A percentile compares a stretch with the other conserved stretches of the same genome.
These are phyloP conservation scores for Aplochiton taeniatus DNA, from an alignment of 2,797 vertebrate species.

Conservation along the genomic window DNA sequence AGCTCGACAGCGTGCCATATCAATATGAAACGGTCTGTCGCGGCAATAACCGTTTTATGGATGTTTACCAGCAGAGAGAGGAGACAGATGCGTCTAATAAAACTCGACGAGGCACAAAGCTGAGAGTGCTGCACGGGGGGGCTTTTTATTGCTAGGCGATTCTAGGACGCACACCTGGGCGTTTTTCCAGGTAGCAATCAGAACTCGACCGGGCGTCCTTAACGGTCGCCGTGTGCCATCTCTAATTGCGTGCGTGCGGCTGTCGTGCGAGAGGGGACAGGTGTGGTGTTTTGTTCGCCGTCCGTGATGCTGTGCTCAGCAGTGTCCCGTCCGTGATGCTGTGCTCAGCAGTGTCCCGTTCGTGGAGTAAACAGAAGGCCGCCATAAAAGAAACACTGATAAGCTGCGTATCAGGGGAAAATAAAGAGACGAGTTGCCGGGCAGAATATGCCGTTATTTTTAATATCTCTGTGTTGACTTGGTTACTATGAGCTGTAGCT, in stretches of 20 bases:
- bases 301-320: no score
- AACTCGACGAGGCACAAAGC: constrained; percentile 28
- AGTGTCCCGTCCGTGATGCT: no score
- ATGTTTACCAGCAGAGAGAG: constrained; percentile 12
- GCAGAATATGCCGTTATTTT: no score
- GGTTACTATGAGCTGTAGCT: no score
- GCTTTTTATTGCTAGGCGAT: constrained; percentile 51
- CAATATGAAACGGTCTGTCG: constrained; percentile 34
- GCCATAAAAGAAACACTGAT: background rate
- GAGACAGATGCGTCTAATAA: constrained; percentile 31
- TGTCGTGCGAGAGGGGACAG: constrained; percentile 37
- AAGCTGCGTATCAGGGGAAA: no score
- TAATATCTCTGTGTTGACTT: no score
- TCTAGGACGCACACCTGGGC: constrained; percentile 46
- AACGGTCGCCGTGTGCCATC: constrained; percentile 10
- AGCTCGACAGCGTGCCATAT: background rate
- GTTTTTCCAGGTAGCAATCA: constrained; percentile 51
- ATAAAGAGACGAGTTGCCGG: no score
- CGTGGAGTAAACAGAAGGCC: constrained; percentile 12
- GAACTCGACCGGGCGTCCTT: constrained; percentile 6
- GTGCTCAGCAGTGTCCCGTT: background rate
- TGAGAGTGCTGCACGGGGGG: constrained; percentile 27
- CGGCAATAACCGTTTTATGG: constrained; percentile 37
- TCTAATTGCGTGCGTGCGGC: constrained; percentile 16
- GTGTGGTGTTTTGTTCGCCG: background rate